Conservation (phyloP, 2,888 invertebrate species). For the Nemapogon koenigi region DNA sequence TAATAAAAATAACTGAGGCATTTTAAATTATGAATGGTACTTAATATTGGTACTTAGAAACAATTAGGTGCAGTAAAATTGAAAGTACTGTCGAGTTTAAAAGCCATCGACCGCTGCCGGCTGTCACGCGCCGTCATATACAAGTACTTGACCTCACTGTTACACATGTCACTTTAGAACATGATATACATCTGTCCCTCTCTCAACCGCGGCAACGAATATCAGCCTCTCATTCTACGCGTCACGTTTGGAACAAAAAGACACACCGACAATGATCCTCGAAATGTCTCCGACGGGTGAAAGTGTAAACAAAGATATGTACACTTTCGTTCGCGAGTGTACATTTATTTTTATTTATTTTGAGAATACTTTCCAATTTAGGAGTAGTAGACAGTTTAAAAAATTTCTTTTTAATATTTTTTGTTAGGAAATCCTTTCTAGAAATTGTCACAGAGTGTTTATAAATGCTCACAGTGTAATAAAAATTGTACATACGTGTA, state of each 20-base stretch:
- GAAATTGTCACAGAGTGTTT: too few relatives aligned
- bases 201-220: neutral
- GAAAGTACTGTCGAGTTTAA: conserved; percentile 6
- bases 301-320: conserved; percentile 43
- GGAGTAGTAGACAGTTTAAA: neutral
- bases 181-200: neutral
- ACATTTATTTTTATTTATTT: neutral
- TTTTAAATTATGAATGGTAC: too few relatives aligned
- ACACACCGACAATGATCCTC: conserved; percentile 20
- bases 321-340: neutral
- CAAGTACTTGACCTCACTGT: conserved; percentile 1
- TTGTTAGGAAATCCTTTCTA: too few relatives aligned
- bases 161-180: conserved; percentile 1
- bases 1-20: too few relatives aligned
- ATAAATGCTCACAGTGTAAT: too few relatives aligned
- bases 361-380: neutral
- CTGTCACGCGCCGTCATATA: conserved; percentile 6
- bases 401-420: too few relatives aligned
- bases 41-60: too few relatives aligned
- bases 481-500: too few relatives aligned
- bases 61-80: too few relatives aligned
- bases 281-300: conserved; percentile 29
- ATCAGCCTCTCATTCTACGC: too few relatives aligned
- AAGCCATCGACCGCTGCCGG: conserved; percentile 6
- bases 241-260: too few relatives aligned